Conservation (phyloP, 1,140 invertebrate species). For the Coptotermes formosanus region DNA sequence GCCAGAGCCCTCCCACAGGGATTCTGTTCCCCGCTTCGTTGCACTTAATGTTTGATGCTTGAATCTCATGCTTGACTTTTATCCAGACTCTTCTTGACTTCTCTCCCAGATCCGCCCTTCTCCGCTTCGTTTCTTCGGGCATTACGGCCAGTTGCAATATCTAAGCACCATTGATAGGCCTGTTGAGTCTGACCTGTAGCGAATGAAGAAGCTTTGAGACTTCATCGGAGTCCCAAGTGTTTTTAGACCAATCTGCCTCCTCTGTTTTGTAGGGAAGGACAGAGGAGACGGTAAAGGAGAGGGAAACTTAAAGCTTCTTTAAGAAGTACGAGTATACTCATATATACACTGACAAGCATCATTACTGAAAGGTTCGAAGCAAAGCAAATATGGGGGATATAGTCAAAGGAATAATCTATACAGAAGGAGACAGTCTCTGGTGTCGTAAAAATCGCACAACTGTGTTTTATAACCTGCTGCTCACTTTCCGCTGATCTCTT, state of each 20-base stretch:
- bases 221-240: neutral
- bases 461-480: too few relatives aligned
- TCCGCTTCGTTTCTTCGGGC: conserved; percentile 8
- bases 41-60: conserved; percentile 16
- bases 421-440: neutral
- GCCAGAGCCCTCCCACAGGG: neutral
- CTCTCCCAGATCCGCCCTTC: neutral
- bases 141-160: conserved; percentile 11
- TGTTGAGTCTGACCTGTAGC: neutral
- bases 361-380: neutral
- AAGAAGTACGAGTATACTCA: neutral
- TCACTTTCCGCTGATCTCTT: too few relatives aligned
- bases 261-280: neutral
- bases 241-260: neutral
- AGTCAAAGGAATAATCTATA: neutral
- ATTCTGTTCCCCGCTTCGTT: neutral
- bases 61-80: conserved; percentile 2
- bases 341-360: neutral
- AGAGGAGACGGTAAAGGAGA: neutral
- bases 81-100: conserved; percentile 12
- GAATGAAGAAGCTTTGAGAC: neutral
- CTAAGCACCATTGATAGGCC: conserved; percentile 4
- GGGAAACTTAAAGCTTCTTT: conserved; percentile 1
- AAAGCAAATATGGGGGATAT: neutral
- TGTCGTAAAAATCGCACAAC: neutral